Evolutionary conservation across 2,797 vertebrate genomes (phyloP), one percentile per base, ranked within the genome.

Genomic region (Muscicapa striata): DNA sequence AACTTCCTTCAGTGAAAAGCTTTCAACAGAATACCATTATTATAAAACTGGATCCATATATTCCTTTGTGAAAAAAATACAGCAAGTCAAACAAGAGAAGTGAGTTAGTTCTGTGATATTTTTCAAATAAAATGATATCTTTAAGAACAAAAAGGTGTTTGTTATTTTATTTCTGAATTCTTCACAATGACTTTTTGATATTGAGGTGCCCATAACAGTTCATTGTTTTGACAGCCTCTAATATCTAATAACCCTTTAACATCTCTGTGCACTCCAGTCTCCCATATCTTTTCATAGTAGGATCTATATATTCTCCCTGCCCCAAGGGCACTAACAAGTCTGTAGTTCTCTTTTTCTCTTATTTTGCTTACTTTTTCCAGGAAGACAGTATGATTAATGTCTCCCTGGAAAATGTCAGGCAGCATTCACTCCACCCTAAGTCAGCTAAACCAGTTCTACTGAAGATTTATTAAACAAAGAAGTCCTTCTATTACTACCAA

Each of bases 301-400:
- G 32, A 72, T 49, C n/a, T 78, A 73, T 69, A 84, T 51, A 81
- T 80, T 68, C 46, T 91, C n/a, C 13, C 69, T 73, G 51, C 62
- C 85, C 40, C 43, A 66, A 93, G 70, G 76, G 59, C 62, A 85
- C 51, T 51, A 86, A 85, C 4, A 7, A 86, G 14, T 46, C 73
- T 41, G 14, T 32, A 80, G 40, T 38, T 67, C 46, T 72, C 81
- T 54, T 55, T 51, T 78, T 46, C 49, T 84, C 32, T 83, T 61
- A 51, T 62, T 94, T 92, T 85, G 19, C 13, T 64, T 76, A 74
- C 40, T 93, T 93, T 62, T 94, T 86, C 46, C 51, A 43, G 69
- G 61, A 81, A 91, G 67, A 63, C 62, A 90, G 16, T 55, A 43
- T 62, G 68, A 92, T 92, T 74, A 80, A 91, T 5, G 1, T 62